Evolutionary conservation across 2,888 invertebrate genomes (phyloP).

Genomic region (Bellardia pandia): DNA sequence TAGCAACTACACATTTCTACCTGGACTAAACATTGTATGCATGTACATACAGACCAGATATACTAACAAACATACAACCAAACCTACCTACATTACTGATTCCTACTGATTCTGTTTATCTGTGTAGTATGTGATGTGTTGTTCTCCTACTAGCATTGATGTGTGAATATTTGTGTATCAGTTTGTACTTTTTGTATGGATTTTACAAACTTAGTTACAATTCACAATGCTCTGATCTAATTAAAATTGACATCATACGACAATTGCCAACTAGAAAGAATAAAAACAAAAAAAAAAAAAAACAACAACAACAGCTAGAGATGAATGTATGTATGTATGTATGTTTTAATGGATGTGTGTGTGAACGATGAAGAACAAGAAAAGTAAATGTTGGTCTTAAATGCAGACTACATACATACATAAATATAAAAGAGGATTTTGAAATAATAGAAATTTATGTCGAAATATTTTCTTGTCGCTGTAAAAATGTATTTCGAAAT

Average conservation of each 20-base stretch:
- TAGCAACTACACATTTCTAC: conserved; percentile 3
- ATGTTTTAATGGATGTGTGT: neutral
- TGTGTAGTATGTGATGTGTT: neutral
- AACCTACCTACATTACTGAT: neutral
- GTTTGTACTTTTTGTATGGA: conserved; percentile 20
- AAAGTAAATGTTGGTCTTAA: neutral
- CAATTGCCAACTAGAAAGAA: conserved; percentile 39
- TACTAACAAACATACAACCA: neutral
- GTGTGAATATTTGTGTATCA: conserved; percentile 8
- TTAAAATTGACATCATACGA: conserved; percentile 70
- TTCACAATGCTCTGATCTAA: conserved; percentile 67
- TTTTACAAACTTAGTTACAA: conserved; percentile 53
- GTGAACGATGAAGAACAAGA: neutral
- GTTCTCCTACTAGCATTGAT: neutral
- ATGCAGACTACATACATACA: conserved; percentile 29
- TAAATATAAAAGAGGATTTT: conserved; percentile 43
- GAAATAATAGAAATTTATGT: conserved; percentile 47
- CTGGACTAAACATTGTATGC: neutral
- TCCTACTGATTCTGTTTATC: neutral
- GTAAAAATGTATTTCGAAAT: conserved; percentile 2
- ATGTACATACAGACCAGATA: neutral
- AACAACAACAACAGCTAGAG: neutral
- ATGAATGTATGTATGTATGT: neutral
- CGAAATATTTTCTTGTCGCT: conserved; percentile 17
- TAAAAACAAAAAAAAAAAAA: neutral